Evolutionary conservation across 1,140 invertebrate genomes (phyloP), one percentile per base, ranked within the genome.

Genomic region (Drosophila equinoxialis): DNA sequence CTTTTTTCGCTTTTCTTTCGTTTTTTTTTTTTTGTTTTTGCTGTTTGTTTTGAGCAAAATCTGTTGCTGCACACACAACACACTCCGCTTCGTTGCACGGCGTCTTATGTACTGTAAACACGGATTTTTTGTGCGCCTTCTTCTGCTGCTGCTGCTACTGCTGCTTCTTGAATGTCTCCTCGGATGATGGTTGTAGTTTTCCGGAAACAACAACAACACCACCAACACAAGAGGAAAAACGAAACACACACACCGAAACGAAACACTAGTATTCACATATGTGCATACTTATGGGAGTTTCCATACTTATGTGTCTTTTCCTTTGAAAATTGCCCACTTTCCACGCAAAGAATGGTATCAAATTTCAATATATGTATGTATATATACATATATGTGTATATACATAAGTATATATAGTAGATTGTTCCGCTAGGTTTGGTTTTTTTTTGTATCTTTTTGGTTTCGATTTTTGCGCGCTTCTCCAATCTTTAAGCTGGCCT

Each of bases 331-430:
- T 48, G 10, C 23, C 57, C 65, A 77, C 66, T 77, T 69, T 77
- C 54, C 20, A 65, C 55, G 51, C 55, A 41, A 37, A 51, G 76
- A 60, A 65, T 10, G 81, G 77, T 74, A 74, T 84, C 77, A 37
- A 69, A 77, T 84, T 89, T 84, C 71, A 80, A 64, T 41, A 77
- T 63, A 69, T 26, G 11, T n/a, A n/a, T 10, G 1, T 37, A 10
- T 3, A 30, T 30, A 30, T 30, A 26, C 3, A 26, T 4, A 26
- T 26, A 26, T 26, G 23, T 26, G 23, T 26, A 30, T 30, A 6
- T 30, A 30, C 30, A 30, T 6, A 30, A 30, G 30, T 30, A 30
- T 30, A 30, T 42, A 17, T 17, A 17, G 17, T 17, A 61, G 62
- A 66, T 45, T 65, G 67, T 69, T 60, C 13, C 65, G 11, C 65